phyloP scores from a whole-genome alignment of 2,113 vertebrate species.

The Ophiodon elongatus region DNA sequence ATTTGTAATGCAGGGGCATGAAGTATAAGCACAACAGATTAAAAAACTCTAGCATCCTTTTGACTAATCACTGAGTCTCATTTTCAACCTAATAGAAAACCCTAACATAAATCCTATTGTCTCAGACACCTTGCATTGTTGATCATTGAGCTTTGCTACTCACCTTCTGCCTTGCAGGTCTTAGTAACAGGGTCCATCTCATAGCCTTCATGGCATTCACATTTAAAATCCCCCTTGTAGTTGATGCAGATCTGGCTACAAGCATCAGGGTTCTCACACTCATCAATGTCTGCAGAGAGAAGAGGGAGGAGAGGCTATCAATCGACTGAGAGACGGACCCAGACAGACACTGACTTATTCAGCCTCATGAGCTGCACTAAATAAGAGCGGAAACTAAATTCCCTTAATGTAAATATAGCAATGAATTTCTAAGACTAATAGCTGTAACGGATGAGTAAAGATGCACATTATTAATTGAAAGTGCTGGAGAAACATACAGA shows the following conservation, averaged over 20 bases:
- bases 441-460: background rate
- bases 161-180: slow-evolving; percentile 97
- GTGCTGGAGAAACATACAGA: slow-evolving; percentile 6
- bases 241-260: slow-evolving; percentile 98
- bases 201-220: slow-evolving; percentile 94
- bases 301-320: slow-evolving; percentile 73
- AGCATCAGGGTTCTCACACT: slow-evolving; percentile 93
- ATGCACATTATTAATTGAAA: slow-evolving; percentile 5
- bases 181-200: slow-evolving; percentile 94
- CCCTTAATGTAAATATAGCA: slow-evolving; percentile 4
- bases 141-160: slow-evolving; percentile 52
- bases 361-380: slow-evolving; percentile 4
- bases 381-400: slow-evolving; percentile 12
- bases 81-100: background rate
- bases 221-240: slow-evolving; percentile 97
- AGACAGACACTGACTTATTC: slow-evolving; percentile 10
- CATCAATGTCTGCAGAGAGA: slow-evolving; percentile 90
- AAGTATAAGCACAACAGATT: background rate
- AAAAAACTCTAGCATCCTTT: background rate
- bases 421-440: background rate
- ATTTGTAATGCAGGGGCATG: background rate
- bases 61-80: too few species aligned
- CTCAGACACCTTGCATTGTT: background rate
- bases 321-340: slow-evolving; percentile 66
- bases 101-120: background rate